phyloP scores from a whole-genome alignment of 2,888 invertebrate genomes.

The Amblyjoppa proteus region DNA sequence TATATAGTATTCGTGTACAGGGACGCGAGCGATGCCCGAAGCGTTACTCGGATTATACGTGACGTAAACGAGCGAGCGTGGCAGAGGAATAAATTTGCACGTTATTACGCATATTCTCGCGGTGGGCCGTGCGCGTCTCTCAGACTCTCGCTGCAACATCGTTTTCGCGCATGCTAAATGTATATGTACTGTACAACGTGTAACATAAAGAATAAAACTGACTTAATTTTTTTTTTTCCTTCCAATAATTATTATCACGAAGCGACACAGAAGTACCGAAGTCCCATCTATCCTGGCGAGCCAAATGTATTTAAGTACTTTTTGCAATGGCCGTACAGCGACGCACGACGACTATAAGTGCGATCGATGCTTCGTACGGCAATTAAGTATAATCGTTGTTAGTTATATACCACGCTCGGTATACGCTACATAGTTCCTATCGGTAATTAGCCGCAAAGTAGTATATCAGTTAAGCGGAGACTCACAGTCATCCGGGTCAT shows the following conservation, averaged over 20 bases:
- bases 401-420: constrained; percentile 19
- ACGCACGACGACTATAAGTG: neutral
- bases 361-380: constrained; percentile 46
- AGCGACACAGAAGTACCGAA: neutral
- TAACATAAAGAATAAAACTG: constrained; percentile 22
- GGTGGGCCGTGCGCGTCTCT: constrained; percentile 55
- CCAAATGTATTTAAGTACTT: neutral
- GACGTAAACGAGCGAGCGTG: constrained; percentile 71
- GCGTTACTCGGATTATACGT: constrained; percentile 68
- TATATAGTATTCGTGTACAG: constrained; percentile 40
- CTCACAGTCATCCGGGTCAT: constrained; percentile 50
- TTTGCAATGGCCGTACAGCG: neutral
- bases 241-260: constrained; percentile 43
- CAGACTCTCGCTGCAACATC: constrained; percentile 30
- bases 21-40: constrained; percentile 60
- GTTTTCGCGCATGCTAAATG: constrained; percentile 49
- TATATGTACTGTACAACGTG: constrained; percentile 15
- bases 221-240: neutral
- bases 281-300: constrained; percentile 13
- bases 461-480: constrained; percentile 44
- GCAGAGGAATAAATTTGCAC: constrained; percentile 77
- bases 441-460: constrained; percentile 56
- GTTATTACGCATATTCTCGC: constrained; percentile 71
- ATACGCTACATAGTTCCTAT: constrained; percentile 40
- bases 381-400: constrained; percentile 52